A percentile compares a stretch with the other conserved stretches of the same genome.
phyloP scores from a whole-genome alignment of 2,888 invertebrate species.

The Drosophila pseudotakahashii region DNA sequence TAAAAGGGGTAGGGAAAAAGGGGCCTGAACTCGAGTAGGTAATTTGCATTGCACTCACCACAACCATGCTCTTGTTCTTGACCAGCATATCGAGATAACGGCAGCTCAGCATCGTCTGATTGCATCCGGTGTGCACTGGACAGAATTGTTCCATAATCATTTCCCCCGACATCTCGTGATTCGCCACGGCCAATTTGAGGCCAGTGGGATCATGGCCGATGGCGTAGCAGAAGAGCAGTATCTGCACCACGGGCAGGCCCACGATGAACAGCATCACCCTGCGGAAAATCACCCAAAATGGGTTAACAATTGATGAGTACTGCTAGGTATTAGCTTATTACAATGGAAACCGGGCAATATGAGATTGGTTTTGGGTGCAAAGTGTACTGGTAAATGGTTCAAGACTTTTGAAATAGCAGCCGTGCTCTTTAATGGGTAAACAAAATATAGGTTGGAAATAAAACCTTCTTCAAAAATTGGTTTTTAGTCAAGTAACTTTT shows the following conservation, averaged over 20 bases:
- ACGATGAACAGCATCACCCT: constrained; percentile 94
- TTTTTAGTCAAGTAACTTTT: too few relatives aligned
- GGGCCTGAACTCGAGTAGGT: constrained; percentile 43
- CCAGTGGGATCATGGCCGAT: constrained; percentile 94
- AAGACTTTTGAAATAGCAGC: too few relatives aligned
- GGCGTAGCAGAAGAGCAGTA: constrained; percentile 93
- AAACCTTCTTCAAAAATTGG: too few relatives aligned
- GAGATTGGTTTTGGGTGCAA: neutral
- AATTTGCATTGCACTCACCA: constrained; percentile 86
- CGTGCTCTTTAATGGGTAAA: too few relatives aligned
- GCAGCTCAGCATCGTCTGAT: constrained; percentile 90
- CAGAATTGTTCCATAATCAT: constrained; percentile 85
- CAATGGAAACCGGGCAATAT: too few relatives aligned
- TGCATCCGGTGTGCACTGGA: constrained; percentile 86
- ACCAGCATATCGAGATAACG: constrained; percentile 90
- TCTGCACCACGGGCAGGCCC: constrained; percentile 93
- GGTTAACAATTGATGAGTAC: constrained; percentile 1
- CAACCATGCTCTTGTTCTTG: constrained; percentile 87
- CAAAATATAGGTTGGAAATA: too few relatives aligned
- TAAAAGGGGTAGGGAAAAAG: too few relatives aligned
- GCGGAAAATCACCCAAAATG: constrained; percentile 33
- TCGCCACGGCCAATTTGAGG: constrained; percentile 91
- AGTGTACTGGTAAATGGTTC: too few relatives aligned
- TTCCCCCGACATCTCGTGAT: constrained; percentile 88
- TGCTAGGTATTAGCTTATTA: neutral